phyloP scores from a whole-genome alignment of 1,140 invertebrate genomes.

The Dermatophagoides farinae region DNA sequence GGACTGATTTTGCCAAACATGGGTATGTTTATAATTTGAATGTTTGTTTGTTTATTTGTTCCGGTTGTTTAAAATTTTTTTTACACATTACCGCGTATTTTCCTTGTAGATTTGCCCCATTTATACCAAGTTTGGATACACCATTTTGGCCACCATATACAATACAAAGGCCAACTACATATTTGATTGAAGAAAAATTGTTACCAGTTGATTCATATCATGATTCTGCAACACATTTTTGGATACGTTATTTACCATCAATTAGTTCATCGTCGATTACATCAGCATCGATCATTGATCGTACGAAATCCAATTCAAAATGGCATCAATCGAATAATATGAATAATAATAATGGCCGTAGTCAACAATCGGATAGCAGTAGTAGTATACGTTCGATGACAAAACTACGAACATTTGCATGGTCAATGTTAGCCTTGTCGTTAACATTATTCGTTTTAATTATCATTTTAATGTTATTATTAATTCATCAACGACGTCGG shows the following conservation, averaged over 20 bases:
- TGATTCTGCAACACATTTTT: conserved; percentile 15
- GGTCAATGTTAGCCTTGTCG: conserved; percentile 20
- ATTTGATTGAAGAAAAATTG: conserved; percentile 15
- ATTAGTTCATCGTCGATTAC: conserved; percentile 8
- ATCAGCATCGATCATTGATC: not conserved
- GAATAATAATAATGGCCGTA: not conserved
- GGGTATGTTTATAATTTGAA: conserved; percentile 13
- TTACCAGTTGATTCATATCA: conserved; percentile 6
- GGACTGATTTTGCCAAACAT: conserved; percentile 20
- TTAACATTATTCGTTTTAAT: conserved; percentile 18
- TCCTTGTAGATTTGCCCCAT: conserved; percentile 16
- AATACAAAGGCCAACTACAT: conserved; percentile 13
- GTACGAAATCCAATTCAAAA: not conserved
- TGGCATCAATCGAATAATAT: not conserved
- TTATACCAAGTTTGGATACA: conserved; percentile 17
- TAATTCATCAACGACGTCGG: conserved; percentile 20
- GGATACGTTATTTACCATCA: conserved; percentile 16
- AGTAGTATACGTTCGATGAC: conserved; percentile 1
- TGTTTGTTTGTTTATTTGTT: not conserved
- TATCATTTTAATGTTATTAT: conserved; percentile 16
- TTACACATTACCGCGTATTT: not conserved
- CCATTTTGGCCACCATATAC: conserved; percentile 17
- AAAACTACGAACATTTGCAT: conserved; percentile 18
- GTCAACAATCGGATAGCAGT: not conserved
- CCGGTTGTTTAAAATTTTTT: not conserved